These are phyloP conservation scores for Teinopalpus imperialis DNA, from an alignment of 2,888 invertebrate species.

Conservation along the genomic window DNA sequence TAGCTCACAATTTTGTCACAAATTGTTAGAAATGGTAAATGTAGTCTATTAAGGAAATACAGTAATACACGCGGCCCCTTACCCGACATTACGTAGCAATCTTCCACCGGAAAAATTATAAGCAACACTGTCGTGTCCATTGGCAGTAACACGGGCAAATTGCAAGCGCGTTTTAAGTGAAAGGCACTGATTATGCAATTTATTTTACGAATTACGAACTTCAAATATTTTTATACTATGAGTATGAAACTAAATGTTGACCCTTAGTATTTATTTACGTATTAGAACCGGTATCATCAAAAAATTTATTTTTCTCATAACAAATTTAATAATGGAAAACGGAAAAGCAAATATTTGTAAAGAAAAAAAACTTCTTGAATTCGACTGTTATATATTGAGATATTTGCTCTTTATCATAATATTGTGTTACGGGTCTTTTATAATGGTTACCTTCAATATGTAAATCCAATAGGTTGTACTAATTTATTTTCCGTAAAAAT, in stretches of 20 bases:
- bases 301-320: not conserved
- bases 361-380: not conserved
- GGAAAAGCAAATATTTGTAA: not conserved
- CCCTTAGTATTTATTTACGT: too few relatives aligned
- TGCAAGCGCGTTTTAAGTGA: slow-evolving; percentile 27
- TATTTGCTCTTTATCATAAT: not conserved
- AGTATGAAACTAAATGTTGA: too few relatives aligned
- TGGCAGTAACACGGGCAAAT: slow-evolving; percentile 60
- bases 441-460: not conserved
- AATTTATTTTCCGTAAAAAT: not conserved
- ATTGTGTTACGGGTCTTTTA: not conserved
- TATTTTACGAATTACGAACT: slow-evolving; percentile 8
- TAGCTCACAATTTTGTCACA: slow-evolving; percentile 77
- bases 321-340: not conserved
- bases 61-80: slow-evolving; percentile 77
- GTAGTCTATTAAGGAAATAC: slow-evolving; percentile 82
- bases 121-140: slow-evolving; percentile 75
- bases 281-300: too few relatives aligned
- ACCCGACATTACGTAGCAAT: slow-evolving; percentile 78
- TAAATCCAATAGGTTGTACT: not conserved
- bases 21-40: slow-evolving; percentile 80
- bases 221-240: slow-evolving; percentile 2
- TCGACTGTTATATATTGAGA: not conserved
- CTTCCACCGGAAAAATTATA: slow-evolving; percentile 76
- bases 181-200: slow-evolving; percentile 22